Base-by-base conservation (phyloP, 2,888 invertebrate genomes). In the Plutella xylostella region DNA sequence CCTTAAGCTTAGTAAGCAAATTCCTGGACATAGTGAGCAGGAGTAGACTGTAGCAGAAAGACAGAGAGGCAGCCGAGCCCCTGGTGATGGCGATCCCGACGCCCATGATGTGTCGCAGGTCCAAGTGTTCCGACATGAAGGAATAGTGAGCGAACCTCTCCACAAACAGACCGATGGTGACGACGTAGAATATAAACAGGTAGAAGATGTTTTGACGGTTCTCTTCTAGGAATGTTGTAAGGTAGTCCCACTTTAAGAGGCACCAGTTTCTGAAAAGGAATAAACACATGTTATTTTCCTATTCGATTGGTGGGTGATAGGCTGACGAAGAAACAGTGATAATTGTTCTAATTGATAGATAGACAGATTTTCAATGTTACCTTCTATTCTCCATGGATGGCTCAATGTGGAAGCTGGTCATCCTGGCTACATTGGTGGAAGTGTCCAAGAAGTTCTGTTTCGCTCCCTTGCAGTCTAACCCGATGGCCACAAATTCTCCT, bases 201-300 rank as follows among this genome's bases (percentile, higher is more conserved):
- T 97, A 97, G 71, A 97, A 96, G 50, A 97, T 96, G 65, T 97
- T 97, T 63, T 97, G 97, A 12, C 97, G 86, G 69, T 98, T 96
- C 68, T 97, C 97, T 78, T 98, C 97, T 48, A 98, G 78, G 67
- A 94, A 97, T 0, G 97, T 97, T 3, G 93, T 93, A 20, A 95
- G 77, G 42, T 90, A 90, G 66, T 96, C 93, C 92, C 93, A 94
- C 69, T 94, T 92, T 48, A 91, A 86, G 20, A 89, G 79, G 2
- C 92, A 50, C 88, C 91, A 94, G 57, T 89, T 88, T 41, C 89
- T 87, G 65, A 21, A 69, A 68, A 21, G 17, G 12, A 35, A 42
- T 37, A 11, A 45, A n/a, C n/a, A n/a, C n/a, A n/a, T n/a, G n/a
- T n/a, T n/a, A n/a, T n/a, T n/a, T n/a, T n/a, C n/a, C n/a, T n/a